phyloP scores from a whole-genome alignment of 2,888 invertebrate species.

The Orthonevra nobilis region DNA sequence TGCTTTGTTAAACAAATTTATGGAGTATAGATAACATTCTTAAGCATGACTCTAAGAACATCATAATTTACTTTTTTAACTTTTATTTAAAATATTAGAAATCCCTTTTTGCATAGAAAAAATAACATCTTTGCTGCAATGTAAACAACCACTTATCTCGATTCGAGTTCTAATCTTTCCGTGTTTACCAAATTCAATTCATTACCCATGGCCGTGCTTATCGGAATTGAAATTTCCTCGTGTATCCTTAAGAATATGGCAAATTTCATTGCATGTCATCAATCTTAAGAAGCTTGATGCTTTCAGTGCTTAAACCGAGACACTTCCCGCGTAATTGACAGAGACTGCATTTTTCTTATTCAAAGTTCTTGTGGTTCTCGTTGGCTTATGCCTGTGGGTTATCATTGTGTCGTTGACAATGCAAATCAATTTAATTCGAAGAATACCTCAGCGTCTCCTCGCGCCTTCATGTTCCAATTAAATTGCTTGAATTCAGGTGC shows the following conservation, averaged over 20 bases:
- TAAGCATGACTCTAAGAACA: no score
- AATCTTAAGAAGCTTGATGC: conserved; percentile 11
- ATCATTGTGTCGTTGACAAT: conserved; percentile 41
- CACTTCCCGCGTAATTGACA: conserved; percentile 27
- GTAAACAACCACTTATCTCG: conserved; percentile 7
- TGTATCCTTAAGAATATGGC: no score
- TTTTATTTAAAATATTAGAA: no score
- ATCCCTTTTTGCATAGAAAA: no score
- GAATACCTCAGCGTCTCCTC: conserved; percentile 20
- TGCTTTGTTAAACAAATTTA: no score
- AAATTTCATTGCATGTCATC: conserved; percentile 7
- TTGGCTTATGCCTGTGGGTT: background rate
- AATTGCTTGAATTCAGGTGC: conserved; percentile 46
- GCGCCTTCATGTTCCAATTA: conserved; percentile 39
- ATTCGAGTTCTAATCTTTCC: conserved; percentile 5
- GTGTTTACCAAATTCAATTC: conserved; percentile 1
- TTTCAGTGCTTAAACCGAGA: background rate
- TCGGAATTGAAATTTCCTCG: no score
- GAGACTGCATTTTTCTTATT: conserved; percentile 35
- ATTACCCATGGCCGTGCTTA: conserved; percentile 48
- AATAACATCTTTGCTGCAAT: no score
- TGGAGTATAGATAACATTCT: no score
- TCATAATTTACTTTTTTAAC: no score
- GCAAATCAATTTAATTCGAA: conserved; percentile 56
- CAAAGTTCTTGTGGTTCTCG: background rate